Percentiles rank a stretch among this genome's conserved stretches.
phyloP scores from a whole-genome alignment of 2,113 vertebrate genomes.

The Pleuronectes platessa region DNA sequence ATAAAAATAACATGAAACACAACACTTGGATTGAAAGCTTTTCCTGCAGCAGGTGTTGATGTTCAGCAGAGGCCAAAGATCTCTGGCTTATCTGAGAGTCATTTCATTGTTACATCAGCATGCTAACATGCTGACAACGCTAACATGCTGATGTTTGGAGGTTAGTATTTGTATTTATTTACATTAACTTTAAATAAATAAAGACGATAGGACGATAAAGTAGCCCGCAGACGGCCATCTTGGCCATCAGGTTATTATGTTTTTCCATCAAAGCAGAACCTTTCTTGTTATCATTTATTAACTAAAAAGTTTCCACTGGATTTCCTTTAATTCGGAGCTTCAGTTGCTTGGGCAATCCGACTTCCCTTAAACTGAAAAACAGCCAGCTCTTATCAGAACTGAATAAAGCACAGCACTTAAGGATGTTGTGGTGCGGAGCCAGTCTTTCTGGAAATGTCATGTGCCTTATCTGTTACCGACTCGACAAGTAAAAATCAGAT shows the following conservation, averaged over 20 bases:
- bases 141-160: too few species aligned
- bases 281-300: slow-evolving; percentile 26
- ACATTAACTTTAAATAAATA: too few species aligned
- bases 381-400: slow-evolving; percentile 56
- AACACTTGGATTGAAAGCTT: neutral
- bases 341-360: slow-evolving; percentile 8
- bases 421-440: neutral
- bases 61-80: slow-evolving; percentile 2
- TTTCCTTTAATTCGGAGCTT: slow-evolving; percentile 3
- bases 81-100: too few species aligned
- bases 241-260: too few species aligned
- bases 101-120: too few species aligned
- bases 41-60: slow-evolving; percentile 16
- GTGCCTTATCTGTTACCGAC: slow-evolving; percentile 3
- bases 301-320: slow-evolving; percentile 17
- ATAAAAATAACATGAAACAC: neutral
- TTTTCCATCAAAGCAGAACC: neutral
- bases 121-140: too few species aligned
- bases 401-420: slow-evolving; percentile 47
- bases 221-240: too few species aligned
- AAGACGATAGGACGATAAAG: too few species aligned
- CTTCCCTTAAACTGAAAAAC: slow-evolving; percentile 28
- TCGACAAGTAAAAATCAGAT: neutral
- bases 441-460: slow-evolving; percentile 34
- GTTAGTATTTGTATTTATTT: too few species aligned